Evolutionary conservation across 2,888 invertebrate species (phyloP), one percentile per base, ranked within the genome.

Genomic region (Azorinus chamasolen): DNA sequence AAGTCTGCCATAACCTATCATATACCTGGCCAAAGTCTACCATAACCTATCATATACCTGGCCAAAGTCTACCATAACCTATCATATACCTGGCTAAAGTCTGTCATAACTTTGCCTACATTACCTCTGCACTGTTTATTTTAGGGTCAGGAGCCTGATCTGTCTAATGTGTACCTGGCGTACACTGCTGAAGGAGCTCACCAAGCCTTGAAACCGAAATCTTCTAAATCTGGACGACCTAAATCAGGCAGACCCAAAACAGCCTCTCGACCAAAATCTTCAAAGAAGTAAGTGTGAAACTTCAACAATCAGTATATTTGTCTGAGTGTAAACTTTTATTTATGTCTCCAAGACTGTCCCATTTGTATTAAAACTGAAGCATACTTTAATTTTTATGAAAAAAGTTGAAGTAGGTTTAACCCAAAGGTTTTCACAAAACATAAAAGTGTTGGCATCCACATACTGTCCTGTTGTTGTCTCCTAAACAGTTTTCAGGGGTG

Each of bases 111-210:
- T n/a, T n/a, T n/a, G n/a, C n/a, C n/a, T n/a, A n/a, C n/a, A n/a
- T n/a, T 8, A 18, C 18, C 45, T 45, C 5, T 4, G 6, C 4
- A 20, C 46, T 16, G 27, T 69, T n/a, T 69, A 12, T 70, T 62
- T 6, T 76, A 95, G 94, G 93, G 94, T 62, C 94, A 94, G 14
- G 95, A 95, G 65, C 94, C 95, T 2, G 96, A 96, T 89, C 93
- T 96, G 50, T 95, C 95, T 0, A 95, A 95, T 84, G 95, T 95
- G 10, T 96, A 95, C 93, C 93, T 96, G 41, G 95, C 95, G 32
- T 96, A 96, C 86, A 95, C 95, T 64, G 94, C 93, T 37, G 94
- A 95, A 54, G 94, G 94, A n/a, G 94, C 94, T 0, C 93, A 94
- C 89, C 95, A 93, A 70, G 90, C 92, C 22, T 77, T 92, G 75